Evolutionary conservation across 2,113 vertebrate genomes (phyloP), one percentile per base, ranked within the genome.

Genomic region (Callaeas wilsoni): DNA sequence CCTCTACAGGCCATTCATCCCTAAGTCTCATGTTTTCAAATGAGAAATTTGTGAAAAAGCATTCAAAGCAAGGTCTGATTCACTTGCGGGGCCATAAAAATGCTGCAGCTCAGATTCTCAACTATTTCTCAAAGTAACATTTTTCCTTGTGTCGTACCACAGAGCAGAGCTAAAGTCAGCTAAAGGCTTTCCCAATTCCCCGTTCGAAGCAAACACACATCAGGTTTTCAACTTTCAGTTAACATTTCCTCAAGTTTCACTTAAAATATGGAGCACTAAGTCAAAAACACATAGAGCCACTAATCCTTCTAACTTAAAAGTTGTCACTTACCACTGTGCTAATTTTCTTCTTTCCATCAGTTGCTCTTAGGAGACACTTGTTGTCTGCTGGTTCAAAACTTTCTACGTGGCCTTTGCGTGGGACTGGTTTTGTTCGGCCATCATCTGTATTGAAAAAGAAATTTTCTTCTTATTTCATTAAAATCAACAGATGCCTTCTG

Each of bases 261-360:
- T 63, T 83, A 75, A 64, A 78, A 90, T 17, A 83, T 0, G 2
- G 13, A 29, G 9, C 21, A 62, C 20, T 77, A 73, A 37, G 23
- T 39, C 21, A 65, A 68, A 63, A 78, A 19, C 7, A 74, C 22
- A n/a, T 1, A 80, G 20, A 17, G 27, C 19, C 46, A 53, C 78
- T 69, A 1, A 41, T 47, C 30, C 26, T 80, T 47, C 35, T 64
- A 74, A 80, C 10, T 11, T 25, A 12, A 35, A 52, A 49, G 53
- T 0, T 73, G 41, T 53, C 57, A 68, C 99, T 98, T 93, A 99
- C 99, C 99, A 99, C 99, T 90, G 99, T 99, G 97, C 99, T 99
- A 49, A 99, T 99, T 96, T 99, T 99, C 96, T 98, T 99, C 94
- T 99, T 99, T 85, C 99, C 99, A 39, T 99, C 99, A 9, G 99